Evolutionary conservation across 2,113 vertebrate species (phyloP).

Genomic region (Etheostoma cragini): DNA sequence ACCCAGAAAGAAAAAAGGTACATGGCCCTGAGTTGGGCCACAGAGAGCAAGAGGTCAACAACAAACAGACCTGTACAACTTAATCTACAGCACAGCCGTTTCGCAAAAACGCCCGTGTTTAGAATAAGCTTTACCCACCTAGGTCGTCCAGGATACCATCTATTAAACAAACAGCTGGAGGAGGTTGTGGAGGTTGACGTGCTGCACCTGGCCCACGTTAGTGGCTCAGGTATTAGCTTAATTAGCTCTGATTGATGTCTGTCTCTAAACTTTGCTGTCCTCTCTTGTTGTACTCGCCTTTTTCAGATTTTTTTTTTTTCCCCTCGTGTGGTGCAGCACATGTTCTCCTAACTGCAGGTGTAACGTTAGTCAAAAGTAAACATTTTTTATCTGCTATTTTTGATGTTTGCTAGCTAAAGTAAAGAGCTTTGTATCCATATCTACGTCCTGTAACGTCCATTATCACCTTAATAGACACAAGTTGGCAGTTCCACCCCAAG

Average conservation of each 20-base stretch:
- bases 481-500: not conserved
- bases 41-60: not conserved
- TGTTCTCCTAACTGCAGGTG: not conserved
- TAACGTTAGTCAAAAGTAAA: not conserved
- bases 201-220: not conserved
- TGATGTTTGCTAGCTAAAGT: not conserved
- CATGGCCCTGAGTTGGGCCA: not conserved
- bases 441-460: not conserved
- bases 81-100: not conserved
- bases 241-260: not conserved
- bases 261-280: not conserved
- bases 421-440: too few species aligned
- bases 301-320: not conserved
- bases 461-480: not conserved
- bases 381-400: not conserved
- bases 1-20: accelerated
- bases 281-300: not conserved
- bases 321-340: not conserved
- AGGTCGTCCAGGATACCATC: too few species aligned
- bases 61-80: not conserved
- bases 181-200: not conserved
- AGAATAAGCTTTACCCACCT: not conserved
- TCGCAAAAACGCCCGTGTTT: not conserved
- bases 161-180: too few species aligned
- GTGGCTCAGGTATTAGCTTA: not conserved